phyloP scores from a whole-genome alignment of 2,797 vertebrate species.

The Xenentodon cancila region DNA sequence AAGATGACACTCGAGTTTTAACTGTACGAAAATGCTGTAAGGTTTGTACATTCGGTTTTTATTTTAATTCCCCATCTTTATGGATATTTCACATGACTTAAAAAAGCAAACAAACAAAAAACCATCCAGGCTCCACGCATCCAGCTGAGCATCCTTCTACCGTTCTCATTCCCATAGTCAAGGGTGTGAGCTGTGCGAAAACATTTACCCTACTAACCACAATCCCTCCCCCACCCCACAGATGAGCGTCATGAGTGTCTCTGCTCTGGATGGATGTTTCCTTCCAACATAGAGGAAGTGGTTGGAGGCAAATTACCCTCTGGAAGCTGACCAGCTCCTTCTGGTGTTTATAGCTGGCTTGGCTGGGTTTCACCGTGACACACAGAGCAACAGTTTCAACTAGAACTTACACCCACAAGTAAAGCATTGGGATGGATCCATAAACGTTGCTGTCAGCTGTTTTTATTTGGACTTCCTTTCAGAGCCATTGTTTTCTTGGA shows the following conservation, averaged over 20 bases:
- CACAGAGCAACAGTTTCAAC: constrained; percentile 27
- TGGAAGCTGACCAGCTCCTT: constrained; percentile 19
- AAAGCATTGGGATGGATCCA: constrained; percentile 4
- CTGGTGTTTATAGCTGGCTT: constrained; percentile 34
- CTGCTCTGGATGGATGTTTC: constrained; percentile 41
- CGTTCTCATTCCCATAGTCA: constrained; percentile 52
- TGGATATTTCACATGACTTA: constrained; percentile 18
- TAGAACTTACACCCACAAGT: constrained; percentile 9
- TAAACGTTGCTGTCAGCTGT: constrained; percentile 23
- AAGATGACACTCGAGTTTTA: background rate
- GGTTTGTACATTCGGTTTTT: background rate
- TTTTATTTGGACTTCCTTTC: background rate
- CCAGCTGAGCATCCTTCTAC: constrained; percentile 38
- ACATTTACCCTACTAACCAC: constrained; percentile 7
- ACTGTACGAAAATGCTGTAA: background rate
- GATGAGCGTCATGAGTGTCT: constrained; percentile 54
- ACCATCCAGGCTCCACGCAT: constrained; percentile 36
- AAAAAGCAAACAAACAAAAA: constrained; percentile 21
- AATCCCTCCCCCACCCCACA: background rate
- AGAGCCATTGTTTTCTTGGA: background rate
- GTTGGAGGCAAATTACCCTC: constrained; percentile 57
- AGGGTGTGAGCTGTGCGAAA: constrained; percentile 25
- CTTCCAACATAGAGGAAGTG: constrained; percentile 56
- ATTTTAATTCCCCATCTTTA: background rate
- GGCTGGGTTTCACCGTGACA: constrained; percentile 25